Conservation (phyloP, 1,140 invertebrate genomes). For the Platyura marginata region DNA sequence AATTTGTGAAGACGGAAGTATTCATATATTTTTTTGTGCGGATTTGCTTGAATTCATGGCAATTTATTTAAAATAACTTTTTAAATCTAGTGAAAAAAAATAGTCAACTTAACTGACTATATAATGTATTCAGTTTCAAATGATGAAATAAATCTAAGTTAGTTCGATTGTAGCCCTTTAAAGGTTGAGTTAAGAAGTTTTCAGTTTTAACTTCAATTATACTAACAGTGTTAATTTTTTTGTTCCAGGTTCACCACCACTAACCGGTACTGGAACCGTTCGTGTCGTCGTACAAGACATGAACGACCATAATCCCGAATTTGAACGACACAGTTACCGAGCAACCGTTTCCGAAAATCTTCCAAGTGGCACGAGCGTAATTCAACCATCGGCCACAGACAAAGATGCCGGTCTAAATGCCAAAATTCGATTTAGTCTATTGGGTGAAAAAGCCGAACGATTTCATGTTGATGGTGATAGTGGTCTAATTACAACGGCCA, state of each 20-base stretch:
- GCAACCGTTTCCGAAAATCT: constrained; percentile 61
- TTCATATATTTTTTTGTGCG: too few species aligned
- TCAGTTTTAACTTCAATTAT: background rate
- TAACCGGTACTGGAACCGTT: constrained; percentile 75
- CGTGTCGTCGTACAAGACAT: constrained; percentile 78
- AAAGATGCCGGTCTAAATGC: constrained; percentile 68
- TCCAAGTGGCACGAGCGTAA: constrained; percentile 46
- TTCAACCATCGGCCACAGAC: constrained; percentile 55
- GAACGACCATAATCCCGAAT: constrained; percentile 81
- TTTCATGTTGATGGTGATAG: constrained; percentile 56
- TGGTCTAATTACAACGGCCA: constrained; percentile 53
- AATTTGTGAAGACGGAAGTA: too few species aligned
- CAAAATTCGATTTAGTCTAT: constrained; percentile 60
- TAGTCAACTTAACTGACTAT: too few species aligned
- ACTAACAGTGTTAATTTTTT: constrained; percentile 11
- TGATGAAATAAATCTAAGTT: too few species aligned
- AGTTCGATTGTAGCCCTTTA: too few species aligned
- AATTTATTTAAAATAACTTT: too few species aligned
- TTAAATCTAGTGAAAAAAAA: too few species aligned
- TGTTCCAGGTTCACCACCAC: constrained; percentile 60
- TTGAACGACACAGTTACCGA: constrained; percentile 57
- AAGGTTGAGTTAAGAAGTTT: too few species aligned
- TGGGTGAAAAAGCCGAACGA: constrained; percentile 58
- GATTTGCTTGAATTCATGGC: too few species aligned
- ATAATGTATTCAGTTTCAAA: too few species aligned